Conservation (phyloP, 2,797 vertebrate genomes). For the Prionace glauca region DNA sequence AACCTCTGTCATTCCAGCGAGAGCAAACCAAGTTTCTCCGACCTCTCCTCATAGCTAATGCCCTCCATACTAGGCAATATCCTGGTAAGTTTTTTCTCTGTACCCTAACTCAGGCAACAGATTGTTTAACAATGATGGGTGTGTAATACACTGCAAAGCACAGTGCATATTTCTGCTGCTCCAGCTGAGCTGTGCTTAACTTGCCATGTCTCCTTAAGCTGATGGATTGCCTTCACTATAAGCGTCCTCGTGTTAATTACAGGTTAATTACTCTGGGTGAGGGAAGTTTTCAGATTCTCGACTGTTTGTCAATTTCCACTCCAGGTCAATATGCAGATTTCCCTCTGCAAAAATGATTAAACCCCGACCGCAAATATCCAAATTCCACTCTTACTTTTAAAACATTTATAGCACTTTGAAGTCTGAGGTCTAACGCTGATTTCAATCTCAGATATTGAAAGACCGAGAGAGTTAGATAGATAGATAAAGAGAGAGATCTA, state of each 20-base stretch:
- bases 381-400: not conserved
- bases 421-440: not conserved
- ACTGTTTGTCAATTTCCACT: not conserved
- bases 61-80: no score
- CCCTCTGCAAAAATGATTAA: not conserved
- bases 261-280: constrained; percentile 13
- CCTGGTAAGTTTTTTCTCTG: no score
- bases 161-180: not conserved
- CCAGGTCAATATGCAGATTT: not conserved
- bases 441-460: not conserved
- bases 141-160: not conserved
- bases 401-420: not conserved
- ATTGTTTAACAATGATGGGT: not conserved
- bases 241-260: not conserved
- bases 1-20: no score
- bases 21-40: no score
- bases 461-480: no score
- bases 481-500: not conserved
- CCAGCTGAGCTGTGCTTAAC: not conserved
- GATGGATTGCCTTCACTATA: constrained; percentile 11
- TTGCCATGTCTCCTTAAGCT: constrained; percentile 24
- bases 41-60: no score
- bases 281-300: not conserved
- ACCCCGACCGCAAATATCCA: not conserved
- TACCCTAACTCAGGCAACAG: not conserved